Base-by-base conservation (phyloP, 2,797 vertebrate species). In the Cichlasoma orientale region DNA sequence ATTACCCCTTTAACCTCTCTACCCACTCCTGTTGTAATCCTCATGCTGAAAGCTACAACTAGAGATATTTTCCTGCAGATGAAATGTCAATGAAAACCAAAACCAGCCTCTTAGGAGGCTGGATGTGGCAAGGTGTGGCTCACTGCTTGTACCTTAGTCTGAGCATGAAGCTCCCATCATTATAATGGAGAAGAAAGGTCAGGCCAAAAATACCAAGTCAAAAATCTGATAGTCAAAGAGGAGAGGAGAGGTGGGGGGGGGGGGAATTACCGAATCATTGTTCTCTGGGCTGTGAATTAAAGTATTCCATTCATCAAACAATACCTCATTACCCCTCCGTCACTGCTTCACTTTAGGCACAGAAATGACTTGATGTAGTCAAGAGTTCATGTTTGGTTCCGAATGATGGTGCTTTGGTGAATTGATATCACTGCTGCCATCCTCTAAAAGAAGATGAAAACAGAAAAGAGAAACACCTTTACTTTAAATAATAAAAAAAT, bases 121-220 rank as follows among this genome's bases (percentile, higher is more conserved):
- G 74, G 3, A 25, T 57, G 69, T 78, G 74, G 33, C n/a, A 38
- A 89, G 90, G 82, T 88, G 83, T 84, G 89, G 82, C 83, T 83
- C 74, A 1, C 72, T 14, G 78, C 27, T 74, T 72, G 1, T 13
- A 18, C 55, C 56, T 77, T 54, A 4, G 56, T 66, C 29, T 66
- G 47, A 73, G 7, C 61, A 1, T 47, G 27, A 21, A 61, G 55
- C 38, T 69, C 52, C 19, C 31, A 21, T 76, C 47, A 50, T 79
- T 31, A 47, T 29, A 31, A 18, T 3, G 50, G 57, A 78, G 72
- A 75, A 11, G 41, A 86, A 85, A 84, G 75, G 81, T 83, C 79
- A 50, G 2, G 68, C 74, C 84, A 69, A 84, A 88, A 83, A 88
- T 80, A 77, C 29, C 56, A 59, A 14, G 27, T 33, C n/a, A 53